Evolutionary conservation across 30 jellyfish, hydroid and myxozoan species (phyloP).

Genomic region (Thelohanellus kitauei): DNA sequence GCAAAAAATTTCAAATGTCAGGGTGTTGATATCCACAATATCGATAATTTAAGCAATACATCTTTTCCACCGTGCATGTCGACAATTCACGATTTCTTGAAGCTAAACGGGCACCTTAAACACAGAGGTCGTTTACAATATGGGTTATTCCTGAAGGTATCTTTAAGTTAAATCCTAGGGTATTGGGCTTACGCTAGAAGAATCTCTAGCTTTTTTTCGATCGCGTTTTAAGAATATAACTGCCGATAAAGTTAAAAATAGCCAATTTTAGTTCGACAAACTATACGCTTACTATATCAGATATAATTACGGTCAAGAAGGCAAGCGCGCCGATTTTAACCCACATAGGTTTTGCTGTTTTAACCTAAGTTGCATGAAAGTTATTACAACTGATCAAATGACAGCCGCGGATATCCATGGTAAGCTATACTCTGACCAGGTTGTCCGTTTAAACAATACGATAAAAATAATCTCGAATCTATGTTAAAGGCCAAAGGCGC

Average conservation of each 20-base stretch:
- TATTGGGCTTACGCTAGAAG: constrained; percentile 59
- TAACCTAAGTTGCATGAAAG: constrained; percentile 28
- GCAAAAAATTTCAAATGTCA: no score
- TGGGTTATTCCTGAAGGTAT: no score
- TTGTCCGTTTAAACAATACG: constrained; percentile 73
- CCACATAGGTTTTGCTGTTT: constrained; percentile 33
- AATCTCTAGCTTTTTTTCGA: constrained; percentile 49
- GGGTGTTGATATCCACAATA: no score
- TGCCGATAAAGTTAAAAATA: constrained; percentile 24
- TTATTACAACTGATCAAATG: constrained; percentile 51
- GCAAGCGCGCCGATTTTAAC: constrained; percentile 61
- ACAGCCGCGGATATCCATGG: constrained; percentile 81
- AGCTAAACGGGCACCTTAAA: no score
- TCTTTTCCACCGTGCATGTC: no score
- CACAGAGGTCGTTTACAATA: no score
- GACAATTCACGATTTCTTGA: no score
- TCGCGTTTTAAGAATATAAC: constrained; percentile 39
- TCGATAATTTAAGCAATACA: no score
- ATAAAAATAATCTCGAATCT: no score
- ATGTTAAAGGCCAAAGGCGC: no score
- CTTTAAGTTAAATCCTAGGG: no score
- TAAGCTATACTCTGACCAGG: constrained; percentile 10
- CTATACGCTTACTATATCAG: constrained; percentile 71
- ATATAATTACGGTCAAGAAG: constrained; percentile 66
- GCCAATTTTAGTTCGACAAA: constrained; percentile 22